Base-by-base conservation (phyloP, 2,888 invertebrate species). In the Eutolmus rufibarbis region DNA sequence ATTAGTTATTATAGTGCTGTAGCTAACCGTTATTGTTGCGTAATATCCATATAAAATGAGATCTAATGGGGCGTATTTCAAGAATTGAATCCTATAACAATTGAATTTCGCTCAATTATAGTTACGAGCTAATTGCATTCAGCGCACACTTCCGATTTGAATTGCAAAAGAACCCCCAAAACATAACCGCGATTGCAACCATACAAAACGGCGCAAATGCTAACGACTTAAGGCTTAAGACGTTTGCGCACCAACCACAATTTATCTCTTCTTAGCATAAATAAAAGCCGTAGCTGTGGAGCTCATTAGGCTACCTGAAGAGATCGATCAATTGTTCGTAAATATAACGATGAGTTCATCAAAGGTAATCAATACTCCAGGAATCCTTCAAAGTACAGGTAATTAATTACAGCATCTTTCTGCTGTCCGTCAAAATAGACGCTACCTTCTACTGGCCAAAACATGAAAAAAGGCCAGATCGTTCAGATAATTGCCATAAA, bases 341-440 rank as follows among this genome's bases (percentile, higher is more conserved):
- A 79, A 79, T 23, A 78, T 79, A 46, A 79, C 16, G 23, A 78
- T 14, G 79, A 79, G 28, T 79, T 79, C 46, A 79, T 79, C 79
- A 51, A 66, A 66, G 66, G 28, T 66, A 66, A 66, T 66, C 66
- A 66, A 66, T 66, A 66, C 23, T 66, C 23, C 12, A 66, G 28
- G 28, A 66, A 66, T 66, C 19, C 14, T 66, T 23, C 28, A 66
- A 28, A 66, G 8, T n/a, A 0, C 8, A 66, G 23, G 9, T 66
- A 66, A 66, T 66, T 66, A 66, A 66, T 66, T 66, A 66, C 66
- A 23, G 5, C 12, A 66, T 28, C 66, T 23, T 66, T 66, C 12
- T 28, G 66, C 66, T 66, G 66, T 23, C 66, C 66, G 66, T 66
- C 66, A 66, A 66, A 66, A 66, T 19, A 66, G 8, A 66, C 66